Evolutionary conservation across 2,797 vertebrate genomes (phyloP), one percentile per base, ranked within the genome.

Genomic region (Poeciliopsis turneri): DNA sequence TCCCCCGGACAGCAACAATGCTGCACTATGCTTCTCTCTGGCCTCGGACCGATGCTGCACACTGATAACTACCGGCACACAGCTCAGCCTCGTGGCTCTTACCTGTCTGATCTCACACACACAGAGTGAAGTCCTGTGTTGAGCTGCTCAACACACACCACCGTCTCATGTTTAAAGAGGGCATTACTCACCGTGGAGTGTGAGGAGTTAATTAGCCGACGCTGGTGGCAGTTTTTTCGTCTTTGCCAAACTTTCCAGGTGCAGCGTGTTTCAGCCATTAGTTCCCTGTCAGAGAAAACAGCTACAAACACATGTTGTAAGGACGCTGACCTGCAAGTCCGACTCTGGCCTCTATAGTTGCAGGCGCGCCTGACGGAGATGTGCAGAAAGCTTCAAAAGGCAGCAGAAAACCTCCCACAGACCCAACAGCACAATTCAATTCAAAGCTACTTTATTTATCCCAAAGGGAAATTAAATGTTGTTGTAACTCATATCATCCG

Each of bases 1-100:
- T 84, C 90, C 89, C 89, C 88, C 84, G 71, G 20, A 4, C 77
- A 25, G 25, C n/a, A 92, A 94, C 93, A 92, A 92, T 91, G 91
- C 82, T 86, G 72, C 90, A 90, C 86, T 92, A 90, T 94, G 85
- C 86, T 75, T 84, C 77, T 76, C 41, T 3, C 0, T 57, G 74
- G 82, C 84, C 85, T 66, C 70, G 66, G 55, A 73, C 28, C 87
- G 92, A 92, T 92, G 88, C 75, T 74, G 76, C 69, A 76, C 81
- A 45, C 84, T 79, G 92, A 93, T 91, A 91, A 46, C 74, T 57
- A 20, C 64, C 76, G 51, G 55, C 85, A 77, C 20, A 70, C 39
- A 77, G 75, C 18, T 70, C 46, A n/a, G 79, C 81, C 78, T 76
- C 80, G 43, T 80, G 81, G 78, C 77, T 86, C 2, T 82, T 84